Evolutionary conservation across 2,797 vertebrate species (phyloP), one percentile per base, ranked within the genome.

Genomic region (Rhodeus uyekii): DNA sequence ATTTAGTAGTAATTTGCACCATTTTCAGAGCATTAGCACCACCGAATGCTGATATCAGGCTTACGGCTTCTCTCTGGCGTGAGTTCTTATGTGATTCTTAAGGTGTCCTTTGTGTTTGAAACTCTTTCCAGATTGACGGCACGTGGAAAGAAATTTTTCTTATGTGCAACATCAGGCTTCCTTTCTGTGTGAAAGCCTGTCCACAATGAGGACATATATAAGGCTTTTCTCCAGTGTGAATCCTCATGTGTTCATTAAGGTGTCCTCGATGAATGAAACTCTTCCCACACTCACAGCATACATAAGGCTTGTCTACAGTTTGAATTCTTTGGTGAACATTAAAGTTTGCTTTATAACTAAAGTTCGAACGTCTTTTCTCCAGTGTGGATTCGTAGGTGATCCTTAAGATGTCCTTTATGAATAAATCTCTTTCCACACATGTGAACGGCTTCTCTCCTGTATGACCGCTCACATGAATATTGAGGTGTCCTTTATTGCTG

Each of bases 341-440:
- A 58, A 58, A 58, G n/a, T 58, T 24, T 58, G n/a, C 53, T 58
- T 58, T 58, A 58, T 58, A 58, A 27, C 53, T 58, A 27, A 58
- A 58, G 27, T n/a, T 58, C n/a, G 22, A 24, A 58, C 4, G 53
- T n/a, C 53, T 58, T 58, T 12, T 58, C 53, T 58, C 53, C 53
- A 13, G 53, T 58, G 53, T 58, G 53, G 27, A 58, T 27, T 27
- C 53, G n/a, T 27, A 58, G 2, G 53, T 58, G 53, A 13, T 58
- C 53, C 0, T 58, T 58, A 58, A 58, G 53, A 12, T 58, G 53
- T 58, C 53, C 53, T 58, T 6, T 58, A 27, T 58, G 53, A 22
- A 68, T 27, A 68, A 46, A 71, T 44, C 1, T 71, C 42, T 71
- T 71, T 71, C 42, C 67, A 18, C 67, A 71, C 67, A 71, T 29